Conservation (phyloP, 2,797 vertebrate genomes). For the Lepus oiostolus region DNA sequence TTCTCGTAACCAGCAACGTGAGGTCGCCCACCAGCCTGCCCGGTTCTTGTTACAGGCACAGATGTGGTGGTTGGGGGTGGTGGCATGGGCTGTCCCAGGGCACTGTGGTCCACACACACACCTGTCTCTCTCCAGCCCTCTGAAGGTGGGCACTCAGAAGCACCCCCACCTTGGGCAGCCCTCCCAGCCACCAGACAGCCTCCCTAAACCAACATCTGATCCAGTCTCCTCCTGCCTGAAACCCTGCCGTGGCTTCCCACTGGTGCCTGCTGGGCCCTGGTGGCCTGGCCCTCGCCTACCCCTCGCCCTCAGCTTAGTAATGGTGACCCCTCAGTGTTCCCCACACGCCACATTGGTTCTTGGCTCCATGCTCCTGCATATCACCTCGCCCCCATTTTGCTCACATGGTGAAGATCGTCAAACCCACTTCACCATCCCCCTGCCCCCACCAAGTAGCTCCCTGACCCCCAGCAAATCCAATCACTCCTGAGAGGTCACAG, state of each 20-base stretch:
- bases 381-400: neutral
- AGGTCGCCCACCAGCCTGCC: conserved; percentile 93
- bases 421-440: too few species aligned
- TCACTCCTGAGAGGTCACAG: neutral
- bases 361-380: neutral
- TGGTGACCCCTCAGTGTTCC: neutral
- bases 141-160: neutral
- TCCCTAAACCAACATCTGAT: neutral
- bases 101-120: conserved; percentile 93
- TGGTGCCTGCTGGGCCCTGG: neutral
- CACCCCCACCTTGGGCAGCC: neutral
- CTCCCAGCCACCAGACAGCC: neutral
- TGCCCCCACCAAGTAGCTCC: neutral
- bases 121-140: conserved; percentile 91
- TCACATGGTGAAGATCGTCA: neutral
- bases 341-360: neutral
- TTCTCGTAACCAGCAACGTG: conserved; percentile 94
- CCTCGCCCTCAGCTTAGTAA: neutral
- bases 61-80: conserved; percentile 91
- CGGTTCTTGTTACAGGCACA: conserved; percentile 93
- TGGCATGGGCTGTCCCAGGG: conserved; percentile 91
- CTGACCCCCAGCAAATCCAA: neutral
- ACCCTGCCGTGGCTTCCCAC: neutral
- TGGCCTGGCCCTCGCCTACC: neutral
- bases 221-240: neutral